Conservation (phyloP, 2,113 vertebrate species). For the Chauna torquata region DNA sequence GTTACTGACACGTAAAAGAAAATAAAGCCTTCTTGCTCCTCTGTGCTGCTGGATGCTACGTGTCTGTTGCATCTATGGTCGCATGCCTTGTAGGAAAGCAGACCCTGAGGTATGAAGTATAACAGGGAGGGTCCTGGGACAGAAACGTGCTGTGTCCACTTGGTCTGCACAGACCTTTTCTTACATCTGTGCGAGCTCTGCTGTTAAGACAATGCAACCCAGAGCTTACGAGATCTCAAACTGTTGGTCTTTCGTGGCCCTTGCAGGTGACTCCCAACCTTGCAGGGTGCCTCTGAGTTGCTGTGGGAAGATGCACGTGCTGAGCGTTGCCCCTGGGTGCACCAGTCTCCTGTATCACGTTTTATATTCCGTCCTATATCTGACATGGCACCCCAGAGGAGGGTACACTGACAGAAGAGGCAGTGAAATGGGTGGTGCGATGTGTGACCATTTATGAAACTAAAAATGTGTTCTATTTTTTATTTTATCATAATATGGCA, state of each 20-base stretch:
- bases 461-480: slow-evolving; percentile 24
- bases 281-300: neutral
- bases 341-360: fast-evolving
- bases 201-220: fast-evolving
- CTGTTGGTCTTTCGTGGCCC: fast-evolving
- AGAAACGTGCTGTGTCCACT: neutral
- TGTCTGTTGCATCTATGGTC: neutral
- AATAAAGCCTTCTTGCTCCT: neutral
- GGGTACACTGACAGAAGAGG: neutral
- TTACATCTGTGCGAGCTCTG: neutral
- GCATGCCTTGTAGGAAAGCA: neutral
- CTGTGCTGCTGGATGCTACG: fast-evolving
- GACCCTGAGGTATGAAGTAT: neutral
- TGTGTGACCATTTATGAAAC: neutral
- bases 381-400: neutral
- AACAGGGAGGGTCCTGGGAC: neutral
- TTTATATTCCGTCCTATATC: neutral
- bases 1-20: neutral
- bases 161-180: neutral
- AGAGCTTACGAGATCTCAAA: neutral
- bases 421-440: neutral
- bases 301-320: neutral
- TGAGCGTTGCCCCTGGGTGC: neutral
- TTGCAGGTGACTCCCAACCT: neutral
- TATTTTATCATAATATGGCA: slow-evolving; percentile 11